Evolutionary conservation across 2,797 vertebrate genomes (phyloP), one percentile per base, ranked within the genome.

Genomic region (Catharus ustulatus): DNA sequence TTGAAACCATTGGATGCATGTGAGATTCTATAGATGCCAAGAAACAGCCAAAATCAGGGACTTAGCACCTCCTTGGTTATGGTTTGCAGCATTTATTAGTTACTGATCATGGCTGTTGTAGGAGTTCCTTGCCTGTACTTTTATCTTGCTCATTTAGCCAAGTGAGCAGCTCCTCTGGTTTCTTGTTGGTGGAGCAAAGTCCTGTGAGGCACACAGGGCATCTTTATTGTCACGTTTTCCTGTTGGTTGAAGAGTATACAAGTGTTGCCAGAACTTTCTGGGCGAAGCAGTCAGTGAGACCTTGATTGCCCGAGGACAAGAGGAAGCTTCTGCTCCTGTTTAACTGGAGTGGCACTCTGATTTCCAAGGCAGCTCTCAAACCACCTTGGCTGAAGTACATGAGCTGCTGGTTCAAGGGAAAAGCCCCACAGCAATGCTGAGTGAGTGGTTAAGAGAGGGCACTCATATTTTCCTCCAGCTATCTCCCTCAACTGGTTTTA

Each of bases 361-460:
- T 88, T 93, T 69, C 68, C 64, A 49, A 73, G 64, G 69, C 59
- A 61, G 38, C 18, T 90, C 34, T 94, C 62, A 71, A 84, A 30
- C 16, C 58, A 36, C n/a, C 34, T 61, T 23, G 51, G 27, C 36
- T 87, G 75, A 51, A 54, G 20, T 16, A 26, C 15, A 6, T 0
- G 1, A 45, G 54, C 45, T 81, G 26, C 30, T 67, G 32, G 59
- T 64, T 86, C 69, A 77, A 79, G 67, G 55, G 5, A 76, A 83
- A 63, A 22, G 62, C 45, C 15, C 3, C n/a, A 51, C n/a, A 62
- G 26, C 48, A 46, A 5, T 5, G 15, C 32, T 76, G 30, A 57
- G 18, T 5, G 17, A 57, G 15, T 11, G 34, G 21, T 43, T 82
- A 72, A 72, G 64, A 49, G 40, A 54, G 9, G 40, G 5, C 16